Base-by-base conservation (phyloP, 2,888 invertebrate species). In the Nycteola revayana region DNA sequence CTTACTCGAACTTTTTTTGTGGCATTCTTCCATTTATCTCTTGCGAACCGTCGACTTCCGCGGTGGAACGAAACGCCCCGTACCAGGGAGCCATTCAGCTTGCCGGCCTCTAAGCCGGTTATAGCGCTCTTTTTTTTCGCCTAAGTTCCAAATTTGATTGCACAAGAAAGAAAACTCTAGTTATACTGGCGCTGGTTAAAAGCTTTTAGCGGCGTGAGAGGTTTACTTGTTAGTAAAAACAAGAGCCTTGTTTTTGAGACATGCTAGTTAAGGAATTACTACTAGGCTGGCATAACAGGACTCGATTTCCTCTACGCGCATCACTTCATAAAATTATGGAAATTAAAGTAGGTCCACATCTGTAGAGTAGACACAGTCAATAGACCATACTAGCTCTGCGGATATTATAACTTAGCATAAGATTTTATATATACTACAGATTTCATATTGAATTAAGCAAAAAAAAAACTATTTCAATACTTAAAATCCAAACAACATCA, bases 1-100 rank as follows among this genome's bases (percentile, higher is more conserved):
- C 94, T 93, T 93, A 94, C 94, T 90, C 93, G 92, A 80, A 93
- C 93, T 92, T 92, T 94, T 68, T 93, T 92, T 73, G 93, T 92
- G 76, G 92, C 92, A 50, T 76, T 90, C 70, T 90, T 92, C 93
- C 94, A 93, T 68, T 91, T 91, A 67, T 91, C 91, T 49, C 71
- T 67, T 7, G 85, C 65, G 45, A 75, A 70, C 65, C 82, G 90
- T 50, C 89, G 88, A 66, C 89, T 90, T 74, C 89, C 88, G 60
- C 92, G 90, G 56, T 91, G 91, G 70, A 92, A 90, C 47, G 94
- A 93, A 57, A 93, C 82, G 71, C 92, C 92, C 36, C 93, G 91
- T 51, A 88, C 80, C 66, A 92, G 70, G 26, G 90, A 89, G 53
- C 91, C 91, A 71, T 92, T 90, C 81, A 90, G 89, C 81, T 90